A percentile compares a stretch with the other conserved stretches of the same genome.
Conservation (phyloP, 2,888 invertebrate genomes). For the Megalurothrips usitatus region DNA sequence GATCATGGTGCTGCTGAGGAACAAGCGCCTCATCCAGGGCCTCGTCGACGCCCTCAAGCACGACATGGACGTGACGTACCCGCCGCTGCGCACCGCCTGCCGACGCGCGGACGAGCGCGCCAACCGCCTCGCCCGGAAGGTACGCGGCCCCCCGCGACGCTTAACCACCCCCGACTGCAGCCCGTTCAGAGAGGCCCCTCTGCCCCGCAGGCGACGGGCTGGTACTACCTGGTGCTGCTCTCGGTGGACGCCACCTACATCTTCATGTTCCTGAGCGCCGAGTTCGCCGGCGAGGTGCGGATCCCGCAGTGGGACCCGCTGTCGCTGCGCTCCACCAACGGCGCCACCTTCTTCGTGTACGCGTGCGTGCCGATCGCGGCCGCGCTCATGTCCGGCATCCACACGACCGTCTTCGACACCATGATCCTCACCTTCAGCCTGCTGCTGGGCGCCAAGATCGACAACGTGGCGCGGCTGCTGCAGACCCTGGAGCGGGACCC, state of each 20-base stretch:
- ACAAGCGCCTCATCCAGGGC: background rate
- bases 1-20: conserved; percentile 8
- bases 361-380: conserved; percentile 1
- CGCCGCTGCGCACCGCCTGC: background rate
- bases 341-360: background rate
- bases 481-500: background rate
- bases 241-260: conserved; percentile 19
- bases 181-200: too few species aligned
- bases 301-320: conserved; percentile 9
- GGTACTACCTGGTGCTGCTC: conserved; percentile 11
- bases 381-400: conserved; percentile 7
- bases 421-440: conserved; percentile 16
- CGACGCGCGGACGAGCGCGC: background rate
- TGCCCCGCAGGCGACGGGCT: background rate
- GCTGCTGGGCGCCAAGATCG: conserved; percentile 1
- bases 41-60: background rate
- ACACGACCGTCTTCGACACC: conserved; percentile 18
- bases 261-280: conserved; percentile 13
- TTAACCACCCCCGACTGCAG: background rate
- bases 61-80: conserved; percentile 1
- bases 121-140: background rate
- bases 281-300: background rate
- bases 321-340: background rate
- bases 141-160: background rate
- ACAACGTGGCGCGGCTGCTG: background rate